Evolutionary conservation across 2,888 invertebrate species (phyloP), one percentile per base, ranked within the genome.

Genomic region (Conchocele bisecta): DNA sequence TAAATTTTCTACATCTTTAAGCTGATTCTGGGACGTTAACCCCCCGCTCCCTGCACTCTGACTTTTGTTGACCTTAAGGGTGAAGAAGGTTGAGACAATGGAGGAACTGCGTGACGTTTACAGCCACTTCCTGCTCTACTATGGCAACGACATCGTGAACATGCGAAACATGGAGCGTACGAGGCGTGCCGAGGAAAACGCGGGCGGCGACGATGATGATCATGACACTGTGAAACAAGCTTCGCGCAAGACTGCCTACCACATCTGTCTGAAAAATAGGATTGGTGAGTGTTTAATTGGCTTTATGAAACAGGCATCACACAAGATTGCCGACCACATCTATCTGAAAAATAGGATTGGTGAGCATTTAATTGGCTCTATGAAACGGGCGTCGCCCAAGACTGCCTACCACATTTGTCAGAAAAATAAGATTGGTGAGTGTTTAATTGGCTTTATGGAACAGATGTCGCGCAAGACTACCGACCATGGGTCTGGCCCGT

Each of bases 101-200:
- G 98, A 99, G 89, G 98, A 98, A 89, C 91, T 99, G 0, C 95
- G 96, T 68, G 99, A 99, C 87, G 95, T 97, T 1, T 97, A 97
- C 91, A 95, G 96, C 80, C 97, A 98, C 88, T 99, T 99, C 90
- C 93, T 96, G 78, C 92, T 99, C 20, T 97, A 98, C 91, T 98
- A 99, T 89, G 95, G 96, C 0, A 94, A 94, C 4, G 91, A 92
- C 61, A 83, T 92, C 29, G 86, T 89, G n/a, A 87, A 88, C 63
- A 91, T 92, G 92, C 82, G 95, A 94, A 89, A 93, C 92, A 63
- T 93, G 92, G 74, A 91, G 92, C 84, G 82, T 65, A 74, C 66
- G 37, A 87, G 83, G 53, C 78, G 80, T 63, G 77, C 73, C 15
- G 75, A 82, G 22, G 73, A 75, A 63, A 63, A 64, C 56, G 72